phyloP scores from a whole-genome alignment of 2,888 invertebrate species.

The Theretra japonica region DNA sequence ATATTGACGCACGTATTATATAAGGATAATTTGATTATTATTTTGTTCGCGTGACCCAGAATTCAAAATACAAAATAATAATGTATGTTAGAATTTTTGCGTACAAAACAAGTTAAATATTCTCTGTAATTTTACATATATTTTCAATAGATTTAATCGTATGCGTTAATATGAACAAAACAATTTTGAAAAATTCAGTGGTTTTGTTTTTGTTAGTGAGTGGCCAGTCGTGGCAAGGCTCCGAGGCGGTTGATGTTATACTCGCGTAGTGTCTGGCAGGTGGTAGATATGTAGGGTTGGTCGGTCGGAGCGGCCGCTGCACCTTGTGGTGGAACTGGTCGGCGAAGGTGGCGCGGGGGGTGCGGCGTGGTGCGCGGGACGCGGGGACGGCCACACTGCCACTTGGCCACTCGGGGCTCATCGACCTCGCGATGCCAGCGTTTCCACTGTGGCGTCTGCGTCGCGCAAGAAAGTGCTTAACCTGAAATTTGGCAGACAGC shows the following conservation, averaged over 20 bases:
- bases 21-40: neutral
- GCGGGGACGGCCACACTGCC: constrained; percentile 36
- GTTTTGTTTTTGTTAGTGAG: constrained; percentile 11
- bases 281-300: constrained; percentile 81
- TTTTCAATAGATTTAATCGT: neutral
- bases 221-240: neutral
- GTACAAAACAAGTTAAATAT: neutral
- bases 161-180: neutral
- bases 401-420: constrained; percentile 58
- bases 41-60: neutral
- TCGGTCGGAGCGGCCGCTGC: constrained; percentile 74
- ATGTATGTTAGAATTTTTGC: too few species aligned
- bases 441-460: constrained; percentile 67
- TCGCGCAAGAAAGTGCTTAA: constrained; percentile 75
- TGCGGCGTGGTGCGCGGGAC: constrained; percentile 45
- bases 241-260: constrained; percentile 49
- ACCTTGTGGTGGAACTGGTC: constrained; percentile 82
- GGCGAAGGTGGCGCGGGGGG: constrained; percentile 51
- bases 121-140: neutral
- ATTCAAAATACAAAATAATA: too few species aligned
- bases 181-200: constrained; percentile 4
- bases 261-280: constrained; percentile 79
- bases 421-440: constrained; percentile 72
- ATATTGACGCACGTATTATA: neutral
- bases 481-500: constrained; percentile 70